A percentile compares a stretch with the other conserved stretches of the same genome.
Conservation (phyloP, 2,113 vertebrate species). For the Pogona vitticeps region DNA sequence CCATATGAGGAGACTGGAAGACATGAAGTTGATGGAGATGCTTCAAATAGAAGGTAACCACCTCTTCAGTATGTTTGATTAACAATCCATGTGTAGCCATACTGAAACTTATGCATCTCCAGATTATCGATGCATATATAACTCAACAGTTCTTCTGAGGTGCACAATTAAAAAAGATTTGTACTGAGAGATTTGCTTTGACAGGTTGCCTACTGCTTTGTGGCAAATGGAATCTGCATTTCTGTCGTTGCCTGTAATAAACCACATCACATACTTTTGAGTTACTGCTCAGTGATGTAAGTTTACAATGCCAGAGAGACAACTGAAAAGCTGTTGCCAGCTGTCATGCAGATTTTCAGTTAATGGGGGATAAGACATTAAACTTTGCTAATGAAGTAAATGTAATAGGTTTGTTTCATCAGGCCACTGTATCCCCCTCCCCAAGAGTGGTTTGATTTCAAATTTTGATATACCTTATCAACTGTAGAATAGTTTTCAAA, state of each 20-base stretch:
- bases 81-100: background rate
- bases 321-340: background rate
- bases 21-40: background rate
- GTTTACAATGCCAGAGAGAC: background rate
- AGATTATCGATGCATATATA: background rate
- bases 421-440: no score
- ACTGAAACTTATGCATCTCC: background rate
- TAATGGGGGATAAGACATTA: background rate
- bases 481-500: background rate
- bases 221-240: background rate
- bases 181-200: background rate
- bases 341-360: background rate
- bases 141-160: no score
- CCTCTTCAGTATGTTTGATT: background rate
- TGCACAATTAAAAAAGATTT: background rate
- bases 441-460: no score
- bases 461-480: no score
- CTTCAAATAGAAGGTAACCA: background rate
- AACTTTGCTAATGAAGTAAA: background rate
- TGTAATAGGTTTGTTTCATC: background rate
- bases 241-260: background rate
- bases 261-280: background rate
- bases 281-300: background rate
- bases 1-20: background rate
- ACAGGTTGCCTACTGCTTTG: background rate